Evolutionary conservation across 2,797 vertebrate species (phyloP).

Genomic region (Syndactyla subalaris): DNA sequence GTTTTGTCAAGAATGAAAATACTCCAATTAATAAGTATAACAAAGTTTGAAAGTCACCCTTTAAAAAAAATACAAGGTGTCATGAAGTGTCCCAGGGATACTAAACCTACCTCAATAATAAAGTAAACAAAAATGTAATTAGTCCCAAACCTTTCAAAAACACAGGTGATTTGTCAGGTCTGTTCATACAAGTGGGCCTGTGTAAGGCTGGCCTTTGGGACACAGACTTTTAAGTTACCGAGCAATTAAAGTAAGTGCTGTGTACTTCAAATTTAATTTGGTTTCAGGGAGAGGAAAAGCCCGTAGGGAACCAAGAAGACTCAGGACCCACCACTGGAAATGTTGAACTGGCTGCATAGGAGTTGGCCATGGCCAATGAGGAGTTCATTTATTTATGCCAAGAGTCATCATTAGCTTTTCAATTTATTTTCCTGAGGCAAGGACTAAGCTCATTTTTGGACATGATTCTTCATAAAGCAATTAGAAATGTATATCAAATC

Average conservation of each 20-base stretch:
- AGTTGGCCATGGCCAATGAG: not conserved
- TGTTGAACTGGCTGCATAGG: not conserved
- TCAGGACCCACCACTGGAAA: not conserved
- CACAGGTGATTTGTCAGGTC: not conserved
- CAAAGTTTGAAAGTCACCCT: not conserved
- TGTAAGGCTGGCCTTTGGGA: not conserved
- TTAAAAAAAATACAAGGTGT: not conserved
- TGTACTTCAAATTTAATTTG: not conserved
- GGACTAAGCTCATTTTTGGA: not conserved
- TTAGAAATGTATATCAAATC: not conserved
- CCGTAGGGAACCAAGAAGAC: rapidly evolving
- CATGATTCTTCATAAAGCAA: not conserved
- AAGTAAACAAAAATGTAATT: not conserved
- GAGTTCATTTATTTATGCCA: not conserved
- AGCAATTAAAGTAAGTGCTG: not conserved
- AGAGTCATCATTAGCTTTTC: not conserved
- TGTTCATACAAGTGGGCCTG: not conserved
- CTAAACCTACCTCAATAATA: not conserved
- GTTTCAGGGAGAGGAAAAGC: not conserved
- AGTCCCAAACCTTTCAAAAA: not conserved
- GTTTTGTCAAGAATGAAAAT: not conserved
- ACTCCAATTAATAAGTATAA: not conserved
- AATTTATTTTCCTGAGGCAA: not conserved
- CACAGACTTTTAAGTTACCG: not conserved
- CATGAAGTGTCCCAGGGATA: not conserved